These are phyloP conservation scores for Astreopora myriophthalma DNA, from an alignment of 64 coral and sea anemone genomes.

Conservation along the genomic window DNA sequence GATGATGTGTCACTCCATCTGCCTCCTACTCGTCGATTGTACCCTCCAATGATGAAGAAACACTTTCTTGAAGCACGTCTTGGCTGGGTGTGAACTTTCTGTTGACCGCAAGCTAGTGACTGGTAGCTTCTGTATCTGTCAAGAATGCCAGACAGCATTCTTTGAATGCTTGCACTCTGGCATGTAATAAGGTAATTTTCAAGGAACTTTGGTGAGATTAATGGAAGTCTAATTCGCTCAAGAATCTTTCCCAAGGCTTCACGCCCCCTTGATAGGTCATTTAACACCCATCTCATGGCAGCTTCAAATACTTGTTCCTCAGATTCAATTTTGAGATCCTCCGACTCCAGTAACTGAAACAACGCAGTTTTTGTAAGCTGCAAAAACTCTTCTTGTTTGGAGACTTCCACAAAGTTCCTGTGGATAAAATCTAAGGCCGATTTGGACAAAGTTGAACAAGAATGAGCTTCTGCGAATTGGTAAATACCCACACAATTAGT, in stretches of 20 bases:
- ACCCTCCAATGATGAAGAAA: conserved; percentile 91
- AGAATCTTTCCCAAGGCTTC: conserved; percentile 77
- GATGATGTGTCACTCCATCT: conserved; percentile 87
- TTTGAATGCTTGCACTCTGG: conserved; percentile 79
- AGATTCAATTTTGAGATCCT: conserved; percentile 86
- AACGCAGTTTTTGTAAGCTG: conserved; percentile 52
- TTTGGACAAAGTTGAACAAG: conserved; percentile 54
- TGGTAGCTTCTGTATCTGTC: conserved; percentile 82
- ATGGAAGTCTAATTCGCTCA: conserved; percentile 74
- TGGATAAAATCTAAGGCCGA: conserved; percentile 73
- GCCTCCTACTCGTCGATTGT: conserved; percentile 71
- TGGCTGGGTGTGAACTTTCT: conserved; percentile 62
- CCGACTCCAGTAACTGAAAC: conserved; percentile 77
- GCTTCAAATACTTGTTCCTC: conserved; percentile 87
- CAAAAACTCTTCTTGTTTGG: conserved; percentile 82
- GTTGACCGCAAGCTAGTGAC: conserved; percentile 40
- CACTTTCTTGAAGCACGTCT: conserved; percentile 83
- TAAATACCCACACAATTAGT: conserved; percentile 90
- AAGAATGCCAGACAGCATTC: conserved; percentile 73
- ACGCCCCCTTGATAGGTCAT: conserved; percentile 67
- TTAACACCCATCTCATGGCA: conserved; percentile 82
- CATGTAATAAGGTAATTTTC: conserved; percentile 73
- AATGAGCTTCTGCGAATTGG: conserved; percentile 79
- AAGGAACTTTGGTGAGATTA: conserved; percentile 82
- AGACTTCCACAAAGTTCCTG: conserved; percentile 82